These are phyloP conservation scores for Theocolax elegans DNA, from an alignment of 1,140 invertebrate species.

Conservation along the genomic window DNA sequence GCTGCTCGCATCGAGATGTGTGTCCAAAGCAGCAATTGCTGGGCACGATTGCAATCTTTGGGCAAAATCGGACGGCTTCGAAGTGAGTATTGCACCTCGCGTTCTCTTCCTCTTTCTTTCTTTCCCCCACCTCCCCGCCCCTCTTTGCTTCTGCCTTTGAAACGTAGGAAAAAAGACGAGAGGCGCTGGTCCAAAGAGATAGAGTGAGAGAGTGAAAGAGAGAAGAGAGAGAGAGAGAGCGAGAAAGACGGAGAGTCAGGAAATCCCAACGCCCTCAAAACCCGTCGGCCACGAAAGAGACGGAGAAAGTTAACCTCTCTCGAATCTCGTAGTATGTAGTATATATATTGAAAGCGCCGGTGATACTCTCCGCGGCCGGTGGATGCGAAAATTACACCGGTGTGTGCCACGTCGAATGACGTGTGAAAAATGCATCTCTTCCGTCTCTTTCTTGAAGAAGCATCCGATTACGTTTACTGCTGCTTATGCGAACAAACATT, in stretches of 20 bases:
- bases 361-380: not conserved
- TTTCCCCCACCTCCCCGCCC: not conserved
- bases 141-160: not conserved
- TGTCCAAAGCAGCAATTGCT: constrained; percentile 92
- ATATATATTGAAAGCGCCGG: not conserved
- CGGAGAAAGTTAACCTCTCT: constrained; percentile 16
- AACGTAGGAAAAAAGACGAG: too few relatives aligned
- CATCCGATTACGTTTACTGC: too few relatives aligned
- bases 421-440: constrained; percentile 12
- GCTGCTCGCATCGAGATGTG: constrained; percentile 91
- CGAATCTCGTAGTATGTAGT: too few relatives aligned
- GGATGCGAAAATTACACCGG: not conserved
- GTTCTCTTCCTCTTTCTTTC: not conserved
- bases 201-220: not conserved
- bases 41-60: constrained; percentile 94
- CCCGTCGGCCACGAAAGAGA: not conserved
- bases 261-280: not conserved
- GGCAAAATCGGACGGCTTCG: constrained; percentile 93
- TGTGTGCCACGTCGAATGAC: constrained; percentile 25
- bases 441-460: not conserved
- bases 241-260: not conserved
- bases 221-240: not conserved
- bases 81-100: constrained; percentile 76
- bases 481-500: too few relatives aligned
- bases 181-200: not conserved